These are phyloP conservation scores for Ophion ellenae DNA, from an alignment of 2,888 invertebrate species.

Conservation along the genomic window DNA sequence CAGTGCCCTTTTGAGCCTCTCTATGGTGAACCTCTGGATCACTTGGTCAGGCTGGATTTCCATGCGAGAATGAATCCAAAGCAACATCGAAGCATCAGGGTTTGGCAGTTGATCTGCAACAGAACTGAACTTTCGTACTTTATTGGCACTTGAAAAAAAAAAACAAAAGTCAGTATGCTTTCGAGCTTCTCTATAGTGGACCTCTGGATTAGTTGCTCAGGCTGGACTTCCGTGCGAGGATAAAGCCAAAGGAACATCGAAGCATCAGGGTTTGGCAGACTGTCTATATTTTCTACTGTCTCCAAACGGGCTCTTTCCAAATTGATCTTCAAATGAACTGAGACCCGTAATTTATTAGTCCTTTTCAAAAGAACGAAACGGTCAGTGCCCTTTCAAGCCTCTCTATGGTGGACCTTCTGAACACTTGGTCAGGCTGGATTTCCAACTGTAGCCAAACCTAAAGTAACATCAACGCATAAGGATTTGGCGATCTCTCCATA, in stretches of 20 bases:
- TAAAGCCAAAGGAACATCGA: too few species aligned
- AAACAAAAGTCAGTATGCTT: background rate
- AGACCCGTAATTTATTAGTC: background rate
- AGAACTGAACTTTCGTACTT: background rate
- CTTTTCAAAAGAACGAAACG: background rate
- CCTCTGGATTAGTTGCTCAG: background rate
- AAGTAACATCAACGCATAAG: too few species aligned
- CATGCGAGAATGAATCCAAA: background rate
- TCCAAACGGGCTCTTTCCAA: background rate
- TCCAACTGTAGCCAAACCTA: too few species aligned
- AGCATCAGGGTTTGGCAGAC: background rate
- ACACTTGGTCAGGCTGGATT: too few species aligned
- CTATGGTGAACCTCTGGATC: background rate
- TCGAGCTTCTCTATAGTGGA: background rate
- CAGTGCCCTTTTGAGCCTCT: background rate
- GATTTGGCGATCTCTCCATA: too few species aligned
- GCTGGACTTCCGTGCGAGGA: background rate
- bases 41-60: background rate
- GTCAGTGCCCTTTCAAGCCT: background rate
- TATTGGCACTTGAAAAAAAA: background rate
- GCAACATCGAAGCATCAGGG: background rate
- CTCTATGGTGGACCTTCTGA: background rate
- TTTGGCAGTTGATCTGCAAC: background rate
- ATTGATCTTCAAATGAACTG: background rate
- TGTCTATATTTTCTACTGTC: background rate